phyloP scores from a whole-genome alignment of 2,888 invertebrate genomes.

The Ophion slaviceki region DNA sequence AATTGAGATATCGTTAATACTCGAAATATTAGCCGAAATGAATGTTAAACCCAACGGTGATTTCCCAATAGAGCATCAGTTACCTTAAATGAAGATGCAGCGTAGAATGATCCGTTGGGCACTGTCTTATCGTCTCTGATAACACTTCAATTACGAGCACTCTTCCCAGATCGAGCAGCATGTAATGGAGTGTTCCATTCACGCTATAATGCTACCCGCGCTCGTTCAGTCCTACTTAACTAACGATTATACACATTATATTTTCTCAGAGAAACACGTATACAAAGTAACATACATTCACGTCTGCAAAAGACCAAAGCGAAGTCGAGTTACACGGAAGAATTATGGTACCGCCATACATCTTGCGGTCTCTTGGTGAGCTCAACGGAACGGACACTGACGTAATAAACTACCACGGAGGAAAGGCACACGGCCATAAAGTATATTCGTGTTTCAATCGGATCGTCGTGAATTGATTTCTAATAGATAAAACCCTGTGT shows the following conservation, averaged over 20 bases:
- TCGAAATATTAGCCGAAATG: not conserved
- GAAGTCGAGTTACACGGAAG: constrained; percentile 42
- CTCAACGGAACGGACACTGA: not conserved
- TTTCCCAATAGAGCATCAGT: not conserved
- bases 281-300: constrained; percentile 22
- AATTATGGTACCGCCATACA: constrained; percentile 63
- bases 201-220: not conserved
- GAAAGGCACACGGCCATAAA: constrained; percentile 47
- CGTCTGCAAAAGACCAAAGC: constrained; percentile 17
- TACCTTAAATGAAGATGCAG: not conserved
- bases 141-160: not conserved
- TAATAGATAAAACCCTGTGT: constrained; percentile 46
- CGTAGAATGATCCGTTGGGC: not conserved
- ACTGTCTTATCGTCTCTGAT: not conserved
- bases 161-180: not conserved
- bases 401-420: constrained; percentile 19
- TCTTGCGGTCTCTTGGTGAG: constrained; percentile 27
- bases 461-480: constrained; percentile 48
- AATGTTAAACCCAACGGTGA: not conserved
- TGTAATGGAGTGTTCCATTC: not conserved
- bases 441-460: constrained; percentile 33
- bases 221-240: not conserved
- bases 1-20: not conserved
- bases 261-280: not conserved
- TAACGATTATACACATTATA: not conserved